phyloP scores from a whole-genome alignment of 2,797 vertebrate species.

The Pelodytes ibericus region DNA sequence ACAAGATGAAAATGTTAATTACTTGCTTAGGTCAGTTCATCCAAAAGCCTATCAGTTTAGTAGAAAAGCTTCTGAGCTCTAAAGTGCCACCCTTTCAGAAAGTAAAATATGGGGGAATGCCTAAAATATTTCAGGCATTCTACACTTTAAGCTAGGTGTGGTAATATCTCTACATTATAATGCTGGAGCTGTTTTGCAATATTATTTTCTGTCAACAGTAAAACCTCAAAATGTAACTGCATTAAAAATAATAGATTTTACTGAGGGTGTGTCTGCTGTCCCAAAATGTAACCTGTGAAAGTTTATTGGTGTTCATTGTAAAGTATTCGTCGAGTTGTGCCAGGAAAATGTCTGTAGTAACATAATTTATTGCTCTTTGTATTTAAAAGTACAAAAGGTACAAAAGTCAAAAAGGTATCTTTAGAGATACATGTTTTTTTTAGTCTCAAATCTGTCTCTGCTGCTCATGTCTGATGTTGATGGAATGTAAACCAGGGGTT shows the following conservation, averaged over 20 bases:
- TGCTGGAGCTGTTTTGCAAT: neutral
- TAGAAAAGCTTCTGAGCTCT: slow-evolving; percentile 18
- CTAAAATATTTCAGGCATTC: slow-evolving; percentile 24
- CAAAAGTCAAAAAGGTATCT: too few relatives aligned
- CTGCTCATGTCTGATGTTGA: too few relatives aligned
- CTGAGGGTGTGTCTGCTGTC: neutral
- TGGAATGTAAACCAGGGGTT: too few relatives aligned
- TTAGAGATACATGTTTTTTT: too few relatives aligned
- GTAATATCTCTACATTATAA: slow-evolving; percentile 8
- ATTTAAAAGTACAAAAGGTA: too few relatives aligned
- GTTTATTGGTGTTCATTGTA: too few relatives aligned
- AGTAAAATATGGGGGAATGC: slow-evolving; percentile 28
- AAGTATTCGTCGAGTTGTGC: too few relatives aligned
- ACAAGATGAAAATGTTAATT: neutral
- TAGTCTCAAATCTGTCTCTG: too few relatives aligned
- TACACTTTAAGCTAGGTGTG: slow-evolving; percentile 23
- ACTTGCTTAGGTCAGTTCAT: slow-evolving; percentile 8
- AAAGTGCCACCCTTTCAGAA: slow-evolving; percentile 22
- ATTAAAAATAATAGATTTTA: slow-evolving; percentile 9
- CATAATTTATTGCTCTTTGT: too few relatives aligned
- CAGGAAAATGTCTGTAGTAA: too few relatives aligned
- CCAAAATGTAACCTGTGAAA: too few relatives aligned
- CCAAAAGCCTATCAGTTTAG: slow-evolving; percentile 17
- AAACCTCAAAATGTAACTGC: slow-evolving; percentile 3
- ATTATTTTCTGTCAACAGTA: neutral